Evolutionary conservation across 2,797 vertebrate species (phyloP).

Genomic region (Melanotaenia boesemani): DNA sequence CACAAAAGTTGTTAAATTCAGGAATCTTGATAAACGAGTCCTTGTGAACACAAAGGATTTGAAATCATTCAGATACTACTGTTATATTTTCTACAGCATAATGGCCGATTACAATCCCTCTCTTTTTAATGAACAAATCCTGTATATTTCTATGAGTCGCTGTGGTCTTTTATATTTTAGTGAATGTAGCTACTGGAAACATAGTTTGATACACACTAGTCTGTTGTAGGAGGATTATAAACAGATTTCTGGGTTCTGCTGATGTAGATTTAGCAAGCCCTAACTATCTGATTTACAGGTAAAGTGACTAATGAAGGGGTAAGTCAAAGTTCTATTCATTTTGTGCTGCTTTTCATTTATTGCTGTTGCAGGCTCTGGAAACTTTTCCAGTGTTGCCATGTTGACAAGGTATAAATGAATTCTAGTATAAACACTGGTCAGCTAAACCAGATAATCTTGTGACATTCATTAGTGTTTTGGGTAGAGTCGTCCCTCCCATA

Average conservation of each 20-base stretch:
- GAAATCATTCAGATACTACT: not conserved
- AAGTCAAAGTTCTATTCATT: slow-evolving; percentile 6
- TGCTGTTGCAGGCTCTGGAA: slow-evolving; percentile 16
- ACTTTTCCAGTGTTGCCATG: not conserved
- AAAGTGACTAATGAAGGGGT: not conserved
- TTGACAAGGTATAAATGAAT: slow-evolving; percentile 8
- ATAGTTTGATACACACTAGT: not conserved
- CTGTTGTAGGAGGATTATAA: not conserved
- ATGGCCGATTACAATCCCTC: no score
- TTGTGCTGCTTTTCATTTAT: slow-evolving; percentile 33
- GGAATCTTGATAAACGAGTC: slow-evolving; percentile 4
- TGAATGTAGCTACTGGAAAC: not conserved
- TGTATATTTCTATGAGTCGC: not conserved
- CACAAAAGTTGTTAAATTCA: not conserved
- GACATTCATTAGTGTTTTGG: slow-evolving; percentile 58
- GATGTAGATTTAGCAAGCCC: not conserved
- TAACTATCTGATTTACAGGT: not conserved
- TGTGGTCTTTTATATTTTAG: not conserved
- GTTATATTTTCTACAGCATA: no score
- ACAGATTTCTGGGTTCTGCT: not conserved
- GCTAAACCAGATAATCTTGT: slow-evolving; percentile 57
- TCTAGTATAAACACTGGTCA: slow-evolving; percentile 21
- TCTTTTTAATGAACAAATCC: not conserved
- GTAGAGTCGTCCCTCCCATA: slow-evolving; percentile 17
- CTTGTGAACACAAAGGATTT: not conserved